phyloP scores from a whole-genome alignment of 2,797 vertebrate species.

The Synanceia verrucosa region DNA sequence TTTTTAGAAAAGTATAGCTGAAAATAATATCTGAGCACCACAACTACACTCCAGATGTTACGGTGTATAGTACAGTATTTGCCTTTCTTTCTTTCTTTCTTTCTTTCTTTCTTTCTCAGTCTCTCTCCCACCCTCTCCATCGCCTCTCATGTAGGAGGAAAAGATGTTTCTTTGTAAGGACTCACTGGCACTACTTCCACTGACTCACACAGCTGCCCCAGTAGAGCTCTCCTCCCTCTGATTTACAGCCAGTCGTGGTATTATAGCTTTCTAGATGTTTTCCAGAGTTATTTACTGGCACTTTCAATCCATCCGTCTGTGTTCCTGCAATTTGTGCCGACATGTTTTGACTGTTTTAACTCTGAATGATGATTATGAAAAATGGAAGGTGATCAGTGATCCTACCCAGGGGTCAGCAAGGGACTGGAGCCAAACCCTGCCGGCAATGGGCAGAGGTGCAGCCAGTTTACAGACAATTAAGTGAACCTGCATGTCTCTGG shows the following conservation, averaged over 20 bases:
- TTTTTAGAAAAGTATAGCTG: constrained; percentile 5
- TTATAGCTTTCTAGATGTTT: constrained; percentile 33
- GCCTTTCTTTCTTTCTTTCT: constrained; percentile 16
- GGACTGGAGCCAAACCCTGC: no score
- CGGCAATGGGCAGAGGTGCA: no score
- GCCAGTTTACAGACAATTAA: no score
- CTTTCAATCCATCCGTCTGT: constrained; percentile 11
- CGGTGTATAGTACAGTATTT: not conserved
- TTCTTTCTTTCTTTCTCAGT: constrained; percentile 13
- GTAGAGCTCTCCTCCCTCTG: constrained; percentile 39
- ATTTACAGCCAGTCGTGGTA: constrained; percentile 37
- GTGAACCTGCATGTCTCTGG: no score
- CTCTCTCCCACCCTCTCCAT: constrained; percentile 2
- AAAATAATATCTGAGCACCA: constrained; percentile 15
- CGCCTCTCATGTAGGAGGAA: constrained; percentile 65
- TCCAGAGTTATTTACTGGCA: constrained; percentile 41
- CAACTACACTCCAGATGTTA: not conserved
- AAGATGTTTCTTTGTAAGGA: constrained; percentile 70
- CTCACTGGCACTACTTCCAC: constrained; percentile 36
- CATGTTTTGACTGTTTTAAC: constrained; percentile 7
- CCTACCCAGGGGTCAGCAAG: no score
- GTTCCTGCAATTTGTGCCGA: constrained; percentile 1
- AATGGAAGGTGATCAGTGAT: no score
- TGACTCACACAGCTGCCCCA: constrained; percentile 64
- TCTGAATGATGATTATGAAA: no score